Percentiles rank a stretch among this genome's conserved stretches.
phyloP scores from a whole-genome alignment of 2,797 vertebrate genomes.

The Clarias platycephalus region DNA sequence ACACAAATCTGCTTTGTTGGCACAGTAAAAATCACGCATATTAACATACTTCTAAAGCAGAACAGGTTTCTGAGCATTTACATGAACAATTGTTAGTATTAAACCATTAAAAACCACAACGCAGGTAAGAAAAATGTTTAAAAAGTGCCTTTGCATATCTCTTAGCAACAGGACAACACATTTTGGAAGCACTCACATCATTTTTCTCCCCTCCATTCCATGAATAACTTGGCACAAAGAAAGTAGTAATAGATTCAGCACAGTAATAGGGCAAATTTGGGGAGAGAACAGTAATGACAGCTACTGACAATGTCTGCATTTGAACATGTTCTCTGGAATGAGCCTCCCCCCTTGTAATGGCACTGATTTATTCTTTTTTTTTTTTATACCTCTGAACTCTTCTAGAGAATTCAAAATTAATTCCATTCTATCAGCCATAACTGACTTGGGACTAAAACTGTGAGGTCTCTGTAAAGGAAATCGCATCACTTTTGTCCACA shows the following conservation, averaged over 20 bases:
- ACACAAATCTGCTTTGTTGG: slow-evolving; percentile 54
- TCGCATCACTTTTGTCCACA: slow-evolving; percentile 91
- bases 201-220: slow-evolving; percentile 26
- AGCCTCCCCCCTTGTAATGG: slow-evolving; percentile 57
- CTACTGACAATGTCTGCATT: slow-evolving; percentile 71
- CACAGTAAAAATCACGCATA: slow-evolving; percentile 42
- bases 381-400: slow-evolving; percentile 51
- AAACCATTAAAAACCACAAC: slow-evolving; percentile 49
- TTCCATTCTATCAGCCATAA: slow-evolving; percentile 6
- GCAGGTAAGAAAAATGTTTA: slow-evolving; percentile 56
- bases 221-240: slow-evolving; percentile 45
- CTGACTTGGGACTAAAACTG: slow-evolving; percentile 82
- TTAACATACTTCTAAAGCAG: slow-evolving; percentile 37
- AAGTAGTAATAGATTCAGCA: slow-evolving; percentile 41
- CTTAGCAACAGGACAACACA: slow-evolving; percentile 66
- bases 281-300: slow-evolving; percentile 58
- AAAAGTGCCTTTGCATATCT: slow-evolving; percentile 59
- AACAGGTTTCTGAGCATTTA: slow-evolving; percentile 34
- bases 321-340: slow-evolving; percentile 54
- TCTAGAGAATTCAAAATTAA: slow-evolving; percentile 9
- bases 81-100: slow-evolving; percentile 42
- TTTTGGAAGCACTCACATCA: slow-evolving; percentile 72
- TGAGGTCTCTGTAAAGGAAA: slow-evolving; percentile 96
- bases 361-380: slow-evolving; percentile 55
- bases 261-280: slow-evolving; percentile 55